Evolutionary conservation across 2,113 vertebrate genomes (phyloP), one percentile per base, ranked within the genome.

Genomic region (Carassius gibelio): DNA sequence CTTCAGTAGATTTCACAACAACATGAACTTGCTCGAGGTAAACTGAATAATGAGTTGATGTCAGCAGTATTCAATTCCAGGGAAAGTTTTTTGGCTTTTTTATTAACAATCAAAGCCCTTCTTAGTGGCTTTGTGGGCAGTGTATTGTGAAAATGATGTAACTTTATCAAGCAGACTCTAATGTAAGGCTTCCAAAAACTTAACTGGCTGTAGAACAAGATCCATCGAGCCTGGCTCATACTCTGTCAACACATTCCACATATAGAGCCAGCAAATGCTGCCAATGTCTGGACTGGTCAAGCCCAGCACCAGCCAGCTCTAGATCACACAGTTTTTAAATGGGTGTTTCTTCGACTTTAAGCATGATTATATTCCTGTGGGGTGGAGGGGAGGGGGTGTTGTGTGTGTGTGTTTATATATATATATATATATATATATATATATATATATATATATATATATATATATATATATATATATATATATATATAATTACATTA

Each of bases 161-260:
- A 81, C 42, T 81, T 81, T 81, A 81, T 82, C 45, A 82, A 82
- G 42, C 8, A 42, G 42, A 42, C 42, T 38, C 7, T 42, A 82
- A 82, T 69, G 64, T 69, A 82, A 69, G 64, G 55, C 80, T 69
- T 82, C 45, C 80, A 69, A 36, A 10, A 36, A 10, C 26, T 36
- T 69, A 82, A 82, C 55, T 82, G 64, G 64, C 61, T 55, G 5
- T 50, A 82, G 80, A 69, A 48, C n/a, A 64, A 69, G 62, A 81
- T 81, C 79, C 8, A 26, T 66, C 2, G 17, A 69, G 61, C 9
- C 36, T 38, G 36, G 42, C 42, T 42, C 42, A 42, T 42, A 42
- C 7, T 45, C 64, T 55, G 80, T 82, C 62, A 82, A 82, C 80
- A 69, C 64, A 82, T 69, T 55, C 80, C 80, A 69, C 45, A 69